Base-by-base conservation (phyloP, 2,797 vertebrate species). In the Mormyrus hasselquistii region DNA sequence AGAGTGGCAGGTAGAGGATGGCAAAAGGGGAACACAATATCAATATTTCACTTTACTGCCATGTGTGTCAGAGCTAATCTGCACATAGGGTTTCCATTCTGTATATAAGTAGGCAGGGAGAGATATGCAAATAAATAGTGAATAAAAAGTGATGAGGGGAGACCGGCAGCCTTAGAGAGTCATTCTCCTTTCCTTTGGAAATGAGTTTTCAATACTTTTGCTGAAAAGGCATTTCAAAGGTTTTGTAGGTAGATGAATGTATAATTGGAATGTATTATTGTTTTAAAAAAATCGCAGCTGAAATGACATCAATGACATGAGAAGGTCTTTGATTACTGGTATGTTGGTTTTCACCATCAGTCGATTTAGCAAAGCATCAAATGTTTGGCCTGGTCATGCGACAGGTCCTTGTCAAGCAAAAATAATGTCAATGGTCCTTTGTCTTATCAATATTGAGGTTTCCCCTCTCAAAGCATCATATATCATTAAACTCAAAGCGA, bases 91-190 rank as follows among this genome's bases (percentile, higher is more conserved):
- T 95, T 95, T 94, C 91, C 89, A 79, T 90, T 86, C 90, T 91
- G 89, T 5, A 50, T 91, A 93, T 93, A 93, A 95, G 93, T 94
- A 95, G 95, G 94, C 90, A 89, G 90, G 91, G 90, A 79, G 91
- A 94, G 95, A 95, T 94, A 94, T 91, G 93, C 93, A 93, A 92
- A 96, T 94, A 95, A 95, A 93, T 93, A n/a, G n/a, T n/a, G n/a
- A n/a, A n/a, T n/a, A n/a, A n/a, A n/a, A n/a, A 94, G 93, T 96
- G 96, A 97, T 91, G 91, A 93, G 93, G 47, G 91, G 94, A 97
- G 95, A 96, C 96, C 95, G 84, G 93, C 92, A 94, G 93, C 91
- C 91, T 92, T 95, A 94, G 95, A 95, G 94, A 95, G 94, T 95
- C 95, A 95, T 94, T 95, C 59, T 16, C 82, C 49, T 86, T 86